phyloP scores from a whole-genome alignment of 2,888 invertebrate genomes.

The Scaptomyza reducta region DNA sequence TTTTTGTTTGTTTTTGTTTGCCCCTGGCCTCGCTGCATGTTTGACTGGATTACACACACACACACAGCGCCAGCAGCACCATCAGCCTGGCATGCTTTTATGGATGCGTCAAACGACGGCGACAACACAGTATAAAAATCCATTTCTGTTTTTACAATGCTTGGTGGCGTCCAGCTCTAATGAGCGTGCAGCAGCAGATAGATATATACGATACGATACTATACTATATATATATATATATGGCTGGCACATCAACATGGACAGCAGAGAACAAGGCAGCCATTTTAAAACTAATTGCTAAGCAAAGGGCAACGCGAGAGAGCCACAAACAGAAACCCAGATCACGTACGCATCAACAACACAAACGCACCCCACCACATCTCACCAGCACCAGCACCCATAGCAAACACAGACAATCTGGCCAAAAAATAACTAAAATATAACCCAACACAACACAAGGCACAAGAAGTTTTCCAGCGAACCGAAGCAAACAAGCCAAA shows the following conservation, averaged over 20 bases:
- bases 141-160: constrained; percentile 56
- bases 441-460: constrained; percentile 29
- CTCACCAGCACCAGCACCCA: constrained; percentile 45
- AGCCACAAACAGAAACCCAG: constrained; percentile 53
- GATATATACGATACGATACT: neutral
- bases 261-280: constrained; percentile 35
- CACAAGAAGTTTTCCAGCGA: constrained; percentile 37
- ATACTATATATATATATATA: neutral
- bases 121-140: constrained; percentile 55
- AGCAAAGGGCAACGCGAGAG: constrained; percentile 70
- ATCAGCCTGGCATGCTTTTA: constrained; percentile 32
- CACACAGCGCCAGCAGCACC: neutral
- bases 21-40: constrained; percentile 20
- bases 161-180: constrained; percentile 53
- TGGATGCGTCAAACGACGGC: constrained; percentile 41
- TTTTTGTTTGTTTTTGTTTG: constrained; percentile 28
- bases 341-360: constrained; percentile 78
- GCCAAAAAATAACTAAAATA: constrained; percentile 57
- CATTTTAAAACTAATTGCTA: constrained; percentile 80
- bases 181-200: constrained; percentile 42
- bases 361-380: constrained; percentile 41
- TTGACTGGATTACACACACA: constrained; percentile 45
- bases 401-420: constrained; percentile 74
- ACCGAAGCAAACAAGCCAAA: constrained; percentile 29
- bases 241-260: constrained; percentile 18